Conservation (phyloP, 2,797 vertebrate genomes). For the Emys orbicularis region DNA sequence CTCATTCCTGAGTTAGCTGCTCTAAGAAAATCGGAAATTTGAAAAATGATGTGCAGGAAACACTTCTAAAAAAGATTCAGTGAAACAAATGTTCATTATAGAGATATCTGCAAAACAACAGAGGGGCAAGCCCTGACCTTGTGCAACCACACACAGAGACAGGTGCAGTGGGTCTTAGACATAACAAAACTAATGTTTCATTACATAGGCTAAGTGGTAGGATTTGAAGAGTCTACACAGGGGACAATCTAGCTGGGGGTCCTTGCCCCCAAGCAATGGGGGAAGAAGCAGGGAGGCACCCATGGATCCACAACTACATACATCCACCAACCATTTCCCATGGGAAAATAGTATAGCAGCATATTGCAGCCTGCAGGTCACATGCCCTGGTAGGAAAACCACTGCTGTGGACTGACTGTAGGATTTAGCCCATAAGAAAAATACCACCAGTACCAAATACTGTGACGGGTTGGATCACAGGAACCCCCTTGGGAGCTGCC, state of each 20-base stretch:
- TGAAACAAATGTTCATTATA: neutral
- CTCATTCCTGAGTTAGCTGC: neutral
- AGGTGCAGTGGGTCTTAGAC: neutral
- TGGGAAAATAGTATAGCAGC: neutral
- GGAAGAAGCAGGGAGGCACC: neutral
- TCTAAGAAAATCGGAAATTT: neutral
- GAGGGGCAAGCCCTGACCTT: neutral
- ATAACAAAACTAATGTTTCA: neutral
- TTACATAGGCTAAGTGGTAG: neutral
- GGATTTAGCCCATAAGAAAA: neutral
- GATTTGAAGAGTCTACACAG: neutral
- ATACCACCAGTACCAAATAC: neutral
- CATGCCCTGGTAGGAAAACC: neutral
- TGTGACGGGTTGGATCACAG: too few relatives aligned
- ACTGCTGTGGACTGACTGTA: neutral
- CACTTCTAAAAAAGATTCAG: neutral
- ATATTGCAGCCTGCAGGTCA: neutral
- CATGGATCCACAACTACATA: neutral
- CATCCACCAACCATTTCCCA: neutral
- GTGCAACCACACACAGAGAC: neutral
- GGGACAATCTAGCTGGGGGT: neutral
- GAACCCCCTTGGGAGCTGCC: too few relatives aligned
- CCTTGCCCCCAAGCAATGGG: neutral
- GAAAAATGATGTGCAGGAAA: neutral
- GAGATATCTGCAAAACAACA: neutral